Conservation (phyloP, 2,888 invertebrate genomes). For the Lordiphosa fenestrarum region DNA sequence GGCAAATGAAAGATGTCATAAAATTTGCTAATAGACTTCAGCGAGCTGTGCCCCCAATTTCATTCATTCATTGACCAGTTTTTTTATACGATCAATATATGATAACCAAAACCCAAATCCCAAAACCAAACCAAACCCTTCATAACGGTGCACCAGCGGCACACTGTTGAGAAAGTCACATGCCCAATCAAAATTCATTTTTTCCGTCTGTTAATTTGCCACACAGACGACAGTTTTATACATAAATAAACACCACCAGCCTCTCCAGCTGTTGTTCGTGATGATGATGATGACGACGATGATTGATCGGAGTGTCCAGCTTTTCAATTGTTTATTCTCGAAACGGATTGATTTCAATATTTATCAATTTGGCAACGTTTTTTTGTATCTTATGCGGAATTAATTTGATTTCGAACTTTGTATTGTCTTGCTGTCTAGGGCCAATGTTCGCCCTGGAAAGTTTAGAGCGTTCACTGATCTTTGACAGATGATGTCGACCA, state of each 20-base stretch:
- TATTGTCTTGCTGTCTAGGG: constrained; percentile 40
- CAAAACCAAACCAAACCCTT: constrained; percentile 7
- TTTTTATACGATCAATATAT: constrained; percentile 45
- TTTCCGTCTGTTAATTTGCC: constrained; percentile 11
- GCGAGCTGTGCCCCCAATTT: constrained; percentile 43
- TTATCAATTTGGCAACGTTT: constrained; percentile 52
- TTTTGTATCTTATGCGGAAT: constrained; percentile 42
- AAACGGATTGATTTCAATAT: constrained; percentile 47
- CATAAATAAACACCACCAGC: constrained; percentile 10
- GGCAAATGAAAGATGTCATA: constrained; percentile 57
- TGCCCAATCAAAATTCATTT: constrained; percentile 16
- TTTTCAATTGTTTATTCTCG: constrained; percentile 24
- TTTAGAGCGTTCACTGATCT: constrained; percentile 56
- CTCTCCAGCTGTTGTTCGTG: background rate
- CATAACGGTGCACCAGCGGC: constrained; percentile 37
- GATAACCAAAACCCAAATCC: constrained; percentile 8
- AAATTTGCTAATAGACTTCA: constrained; percentile 59
- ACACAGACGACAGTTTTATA: constrained; percentile 15
- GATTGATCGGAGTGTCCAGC: constrained; percentile 23
- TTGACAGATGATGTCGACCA: constrained; percentile 38
- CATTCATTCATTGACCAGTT: constrained; percentile 43
- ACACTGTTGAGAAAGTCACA: constrained; percentile 45
- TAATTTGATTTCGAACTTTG: constrained; percentile 48
- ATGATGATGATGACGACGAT: background rate
- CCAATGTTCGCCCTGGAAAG: constrained; percentile 55